A percentile compares a stretch with the other conserved stretches of the same genome.
These are phyloP conservation scores for Corvus cornix DNA, from an alignment of 2,113 vertebrate genomes.

Conservation along the genomic window DNA sequence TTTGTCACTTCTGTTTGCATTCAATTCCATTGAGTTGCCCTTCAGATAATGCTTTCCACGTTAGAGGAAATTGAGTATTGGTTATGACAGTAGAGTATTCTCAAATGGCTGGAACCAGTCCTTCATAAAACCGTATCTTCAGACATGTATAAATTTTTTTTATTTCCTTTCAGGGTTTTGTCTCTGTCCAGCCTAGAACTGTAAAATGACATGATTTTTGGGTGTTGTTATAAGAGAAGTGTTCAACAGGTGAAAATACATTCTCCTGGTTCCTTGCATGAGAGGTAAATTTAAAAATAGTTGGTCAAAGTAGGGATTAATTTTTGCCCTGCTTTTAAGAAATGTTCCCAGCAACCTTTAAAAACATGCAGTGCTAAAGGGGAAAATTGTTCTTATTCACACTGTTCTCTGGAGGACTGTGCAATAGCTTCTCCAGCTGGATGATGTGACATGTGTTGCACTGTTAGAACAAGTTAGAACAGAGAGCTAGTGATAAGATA, in stretches of 20 bases:
- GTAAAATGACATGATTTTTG: neutral
- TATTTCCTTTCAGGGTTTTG: neutral
- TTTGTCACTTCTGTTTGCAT: neutral
- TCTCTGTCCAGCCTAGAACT: neutral
- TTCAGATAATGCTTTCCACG: neutral
- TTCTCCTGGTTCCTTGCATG: neutral
- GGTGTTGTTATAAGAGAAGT: neutral
- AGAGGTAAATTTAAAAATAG: neutral
- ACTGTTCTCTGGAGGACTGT: neutral
- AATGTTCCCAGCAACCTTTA: neutral
- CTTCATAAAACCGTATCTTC: neutral
- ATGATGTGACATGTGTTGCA: neutral
- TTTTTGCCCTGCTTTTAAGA: neutral
- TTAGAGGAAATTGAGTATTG: neutral
- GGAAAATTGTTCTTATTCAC: neutral
- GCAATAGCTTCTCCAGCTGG: neutral
- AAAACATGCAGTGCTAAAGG: neutral
- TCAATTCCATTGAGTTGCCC: neutral
- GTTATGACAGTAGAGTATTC: neutral
- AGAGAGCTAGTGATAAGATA: neutral
- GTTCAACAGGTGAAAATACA: neutral
- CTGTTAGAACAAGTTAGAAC: neutral
- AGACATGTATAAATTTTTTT: neutral
- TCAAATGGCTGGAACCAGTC: neutral
- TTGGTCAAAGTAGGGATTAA: neutral